Evolutionary conservation across 2,888 invertebrate genomes (phyloP).

Genomic region (Cinara cedri): DNA sequence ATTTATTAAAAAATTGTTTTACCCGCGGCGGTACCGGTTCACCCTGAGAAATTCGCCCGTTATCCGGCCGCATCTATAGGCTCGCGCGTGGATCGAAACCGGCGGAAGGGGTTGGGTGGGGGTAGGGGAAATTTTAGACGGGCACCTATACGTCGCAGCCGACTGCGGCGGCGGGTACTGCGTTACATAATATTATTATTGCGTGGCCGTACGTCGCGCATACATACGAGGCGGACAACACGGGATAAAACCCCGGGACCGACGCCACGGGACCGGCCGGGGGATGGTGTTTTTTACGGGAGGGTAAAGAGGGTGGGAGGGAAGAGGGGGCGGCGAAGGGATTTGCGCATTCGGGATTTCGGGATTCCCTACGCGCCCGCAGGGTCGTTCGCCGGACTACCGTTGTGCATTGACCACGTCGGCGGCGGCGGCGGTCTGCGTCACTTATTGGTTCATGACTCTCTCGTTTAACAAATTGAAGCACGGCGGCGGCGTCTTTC

Average conservation of each 20-base stretch:
- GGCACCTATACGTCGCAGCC: too few species aligned
- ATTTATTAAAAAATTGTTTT: too few species aligned
- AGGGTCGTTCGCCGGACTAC: not conserved
- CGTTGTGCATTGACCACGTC: not conserved
- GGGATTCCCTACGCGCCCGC: slow-evolving; percentile 2
- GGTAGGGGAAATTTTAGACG: too few species aligned
- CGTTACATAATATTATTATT: too few species aligned
- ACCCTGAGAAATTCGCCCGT: too few species aligned
- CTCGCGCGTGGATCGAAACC: too few species aligned
- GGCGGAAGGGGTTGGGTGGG: not conserved
- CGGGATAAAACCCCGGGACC: not conserved
- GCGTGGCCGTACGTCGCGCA: too few species aligned
- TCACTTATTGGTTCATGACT: slow-evolving; percentile 38
- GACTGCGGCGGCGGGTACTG: too few species aligned
- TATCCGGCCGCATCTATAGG: too few species aligned
- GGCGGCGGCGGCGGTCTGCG: not conserved
- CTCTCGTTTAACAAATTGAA: slow-evolving; percentile 34
- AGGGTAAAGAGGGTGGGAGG: too few species aligned
- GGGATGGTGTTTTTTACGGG: too few species aligned
- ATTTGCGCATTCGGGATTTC: slow-evolving; percentile 23
- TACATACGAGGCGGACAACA: not conserved
- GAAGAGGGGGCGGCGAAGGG: not conserved
- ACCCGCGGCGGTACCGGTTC: too few species aligned
- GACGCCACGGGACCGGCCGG: not conserved
- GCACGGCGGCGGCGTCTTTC: slow-evolving; percentile 30